Conservation (phyloP, 2,113 vertebrate species). For the Centrocercus urophasianus region DNA sequence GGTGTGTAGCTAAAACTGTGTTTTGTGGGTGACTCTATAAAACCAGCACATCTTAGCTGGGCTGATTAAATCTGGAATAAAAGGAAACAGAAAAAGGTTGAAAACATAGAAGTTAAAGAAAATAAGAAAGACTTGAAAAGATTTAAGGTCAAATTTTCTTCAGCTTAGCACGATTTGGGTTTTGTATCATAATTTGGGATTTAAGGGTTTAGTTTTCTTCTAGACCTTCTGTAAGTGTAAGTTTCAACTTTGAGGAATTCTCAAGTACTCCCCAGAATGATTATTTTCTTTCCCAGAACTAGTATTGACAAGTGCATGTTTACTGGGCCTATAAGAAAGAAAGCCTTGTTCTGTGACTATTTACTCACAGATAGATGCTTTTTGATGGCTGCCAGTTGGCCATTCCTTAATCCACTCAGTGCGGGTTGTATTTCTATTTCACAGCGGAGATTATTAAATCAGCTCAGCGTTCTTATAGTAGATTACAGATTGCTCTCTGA, state of each 20-base stretch:
- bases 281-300: not conserved
- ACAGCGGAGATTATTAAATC: constrained; percentile 32
- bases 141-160: not conserved
- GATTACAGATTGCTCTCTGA: constrained; percentile 8
- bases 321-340: not conserved
- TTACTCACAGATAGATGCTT: not conserved
- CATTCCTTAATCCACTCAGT: constrained; percentile 44
- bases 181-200: not conserved
- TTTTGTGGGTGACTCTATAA: not conserved
- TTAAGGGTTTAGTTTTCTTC: not conserved
- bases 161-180: not conserved
- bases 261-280: not conserved
- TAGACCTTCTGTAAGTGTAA: not conserved
- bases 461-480: not conserved
- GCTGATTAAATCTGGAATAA: not conserved
- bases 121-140: not conserved
- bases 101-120: not conserved
- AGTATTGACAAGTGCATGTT: rapidly evolving
- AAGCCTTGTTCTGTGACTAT: not conserved
- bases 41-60: not conserved
- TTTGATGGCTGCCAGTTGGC: constrained; percentile 33
- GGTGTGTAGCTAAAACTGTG: not conserved
- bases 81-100: not conserved
- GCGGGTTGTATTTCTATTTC: not conserved
- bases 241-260: not conserved